Conservation (phyloP, 1,140 invertebrate species). For the Doryteuthis pealeii region DNA sequence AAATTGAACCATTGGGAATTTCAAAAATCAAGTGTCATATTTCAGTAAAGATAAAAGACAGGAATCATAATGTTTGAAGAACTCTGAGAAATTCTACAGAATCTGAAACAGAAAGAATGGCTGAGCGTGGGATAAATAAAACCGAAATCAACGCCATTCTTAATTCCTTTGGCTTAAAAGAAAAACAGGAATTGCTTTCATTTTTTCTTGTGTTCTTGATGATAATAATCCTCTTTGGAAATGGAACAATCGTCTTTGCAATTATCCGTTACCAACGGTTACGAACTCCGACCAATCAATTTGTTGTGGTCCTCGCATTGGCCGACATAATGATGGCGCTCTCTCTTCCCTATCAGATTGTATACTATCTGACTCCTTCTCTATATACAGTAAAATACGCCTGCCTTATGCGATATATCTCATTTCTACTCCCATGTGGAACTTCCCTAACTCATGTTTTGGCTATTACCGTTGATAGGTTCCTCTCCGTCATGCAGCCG, state of each 20-base stretch:
- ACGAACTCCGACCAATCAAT: neutral
- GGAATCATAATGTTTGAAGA: too few relatives aligned
- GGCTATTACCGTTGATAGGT: neutral
- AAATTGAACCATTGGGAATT: too few relatives aligned
- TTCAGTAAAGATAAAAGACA: too few relatives aligned
- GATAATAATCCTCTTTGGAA: neutral
- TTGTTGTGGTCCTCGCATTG: neutral
- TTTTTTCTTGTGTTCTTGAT: neutral
- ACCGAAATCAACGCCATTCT: neutral
- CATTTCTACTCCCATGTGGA: neutral
- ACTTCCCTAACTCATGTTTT: neutral
- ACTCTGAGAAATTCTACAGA: too few relatives aligned
- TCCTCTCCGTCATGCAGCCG: neutral
- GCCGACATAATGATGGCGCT: neutral
- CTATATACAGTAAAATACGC: neutral
- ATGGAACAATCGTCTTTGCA: neutral
- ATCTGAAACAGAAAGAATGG: neutral
- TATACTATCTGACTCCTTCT: neutral
- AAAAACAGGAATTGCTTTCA: neutral
- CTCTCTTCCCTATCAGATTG: neutral
- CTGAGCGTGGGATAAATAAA: neutral
- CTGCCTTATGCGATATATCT: neutral
- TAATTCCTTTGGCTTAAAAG: neutral
- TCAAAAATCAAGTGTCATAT: too few relatives aligned
- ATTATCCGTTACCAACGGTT: neutral